phyloP scores from a whole-genome alignment of 1,140 invertebrate species.

The Spodoptera frugiperda region DNA sequence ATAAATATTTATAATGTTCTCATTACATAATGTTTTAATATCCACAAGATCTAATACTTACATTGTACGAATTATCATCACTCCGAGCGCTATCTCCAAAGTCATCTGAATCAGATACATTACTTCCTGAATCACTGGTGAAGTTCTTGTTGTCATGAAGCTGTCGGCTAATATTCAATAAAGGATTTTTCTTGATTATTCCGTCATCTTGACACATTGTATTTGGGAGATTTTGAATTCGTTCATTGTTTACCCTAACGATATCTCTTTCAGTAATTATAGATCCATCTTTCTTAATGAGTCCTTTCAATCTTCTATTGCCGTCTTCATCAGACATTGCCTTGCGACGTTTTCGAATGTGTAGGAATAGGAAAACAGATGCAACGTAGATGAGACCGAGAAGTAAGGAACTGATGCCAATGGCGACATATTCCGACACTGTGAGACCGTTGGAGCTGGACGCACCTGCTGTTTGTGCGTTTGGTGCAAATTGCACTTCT shows the following conservation, averaged over 20 bases:
- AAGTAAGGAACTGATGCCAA: constrained; percentile 92
- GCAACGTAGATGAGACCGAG: constrained; percentile 94
- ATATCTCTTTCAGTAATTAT: constrained; percentile 77
- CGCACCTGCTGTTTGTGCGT: constrained; percentile 87
- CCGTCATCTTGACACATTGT: constrained; percentile 85
- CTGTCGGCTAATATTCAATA: constrained; percentile 88
- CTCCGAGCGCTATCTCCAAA: constrained; percentile 67
- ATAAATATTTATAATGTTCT: not conserved
- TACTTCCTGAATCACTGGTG: constrained; percentile 84
- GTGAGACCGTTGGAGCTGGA: constrained; percentile 84
- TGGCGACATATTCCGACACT: constrained; percentile 92
- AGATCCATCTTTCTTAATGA: constrained; percentile 76
- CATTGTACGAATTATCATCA: constrained; percentile 71
- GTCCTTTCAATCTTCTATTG: constrained; percentile 65
- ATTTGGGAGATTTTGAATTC: constrained; percentile 65
- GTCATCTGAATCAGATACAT: constrained; percentile 80
- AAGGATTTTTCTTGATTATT: constrained; percentile 92
- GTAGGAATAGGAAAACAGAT: constrained; percentile 93
- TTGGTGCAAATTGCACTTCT: constrained; percentile 91
- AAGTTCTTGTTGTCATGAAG: constrained; percentile 85
- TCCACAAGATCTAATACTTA: constrained; percentile 53
- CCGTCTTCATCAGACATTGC: constrained; percentile 66
- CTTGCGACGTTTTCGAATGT: constrained; percentile 87
- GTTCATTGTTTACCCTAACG: constrained; percentile 76
- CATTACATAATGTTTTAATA: not conserved